Conservation (phyloP, 2,113 vertebrate genomes). For the Neodontobutis hainanensis region DNA sequence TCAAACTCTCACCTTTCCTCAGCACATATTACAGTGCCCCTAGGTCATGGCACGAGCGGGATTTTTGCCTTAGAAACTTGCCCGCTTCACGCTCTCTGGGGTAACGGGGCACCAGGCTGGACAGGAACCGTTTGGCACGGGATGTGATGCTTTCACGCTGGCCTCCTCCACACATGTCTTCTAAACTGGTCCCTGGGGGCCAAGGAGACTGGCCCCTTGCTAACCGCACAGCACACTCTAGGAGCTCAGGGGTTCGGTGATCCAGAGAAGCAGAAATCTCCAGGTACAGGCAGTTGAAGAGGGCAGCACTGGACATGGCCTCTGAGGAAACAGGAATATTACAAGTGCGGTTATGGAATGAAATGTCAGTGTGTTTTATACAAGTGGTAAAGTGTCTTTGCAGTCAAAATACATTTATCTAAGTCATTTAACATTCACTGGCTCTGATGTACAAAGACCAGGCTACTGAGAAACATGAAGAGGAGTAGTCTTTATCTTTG, state of each 20-base stretch:
- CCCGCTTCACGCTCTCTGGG: constrained; percentile 73
- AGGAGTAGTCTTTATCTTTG: background rate
- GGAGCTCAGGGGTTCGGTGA: constrained; percentile 84
- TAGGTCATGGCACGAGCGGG: constrained; percentile 88
- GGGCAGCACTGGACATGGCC: constrained; percentile 83
- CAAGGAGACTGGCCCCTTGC: constrained; percentile 78
- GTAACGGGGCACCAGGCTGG: constrained; percentile 83
- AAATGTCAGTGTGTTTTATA: background rate
- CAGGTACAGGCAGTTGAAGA: constrained; percentile 85
- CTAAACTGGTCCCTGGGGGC: constrained; percentile 59
- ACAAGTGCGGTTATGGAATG: background rate
- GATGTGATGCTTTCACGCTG: constrained; percentile 87
- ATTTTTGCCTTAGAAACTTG: constrained; percentile 87
- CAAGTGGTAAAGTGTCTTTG: background rate
- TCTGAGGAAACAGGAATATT: constrained; percentile 70
- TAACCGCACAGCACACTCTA: constrained; percentile 84
- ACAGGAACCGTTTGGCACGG: constrained; percentile 87
- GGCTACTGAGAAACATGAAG: background rate
- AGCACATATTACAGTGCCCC: constrained; percentile 73
- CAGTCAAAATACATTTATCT: background rate
- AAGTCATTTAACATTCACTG: background rate
- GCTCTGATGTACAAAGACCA: background rate
- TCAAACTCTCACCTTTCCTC: background rate
- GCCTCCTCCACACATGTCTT: constrained; percentile 63
- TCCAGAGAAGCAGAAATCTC: constrained; percentile 89